Percentiles rank a stretch among this genome's conserved stretches.
Conservation (phyloP, 1,140 invertebrate genomes). For the Solen grandis region DNA sequence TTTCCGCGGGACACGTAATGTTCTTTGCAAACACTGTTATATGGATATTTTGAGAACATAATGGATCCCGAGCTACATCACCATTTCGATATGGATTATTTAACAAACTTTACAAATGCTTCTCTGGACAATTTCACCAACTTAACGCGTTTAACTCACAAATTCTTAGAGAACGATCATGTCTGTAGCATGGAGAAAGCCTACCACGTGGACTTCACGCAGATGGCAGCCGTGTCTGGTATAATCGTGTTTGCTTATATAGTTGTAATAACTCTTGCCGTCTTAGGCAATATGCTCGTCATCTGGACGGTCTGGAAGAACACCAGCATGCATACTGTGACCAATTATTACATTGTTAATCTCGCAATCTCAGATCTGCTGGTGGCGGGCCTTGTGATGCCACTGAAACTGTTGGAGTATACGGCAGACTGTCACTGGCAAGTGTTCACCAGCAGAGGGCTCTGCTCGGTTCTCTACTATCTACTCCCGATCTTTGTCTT, state of each 20-base stretch:
- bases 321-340: conserved; percentile 82
- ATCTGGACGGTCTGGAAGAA: conserved; percentile 78
- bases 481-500: conserved; percentile 82
- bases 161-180: too few species aligned
- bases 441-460: conserved; percentile 76
- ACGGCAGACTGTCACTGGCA: conserved; percentile 79
- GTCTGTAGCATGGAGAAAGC: too few species aligned
- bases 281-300: conserved; percentile 76
- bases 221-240: conserved; percentile 56
- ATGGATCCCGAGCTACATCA: too few species aligned
- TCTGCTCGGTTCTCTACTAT: conserved; percentile 80
- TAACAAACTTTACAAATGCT: too few species aligned
- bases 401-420: conserved; percentile 82
- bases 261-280: conserved; percentile 78
- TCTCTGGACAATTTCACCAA: too few species aligned
- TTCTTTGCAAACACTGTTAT: too few species aligned
- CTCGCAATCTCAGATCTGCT: conserved; percentile 81
- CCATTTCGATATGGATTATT: too few species aligned
- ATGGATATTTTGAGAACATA: too few species aligned
- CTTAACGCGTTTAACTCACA: too few species aligned
- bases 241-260: conserved; percentile 72
- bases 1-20: too few species aligned
- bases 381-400: conserved; percentile 82
- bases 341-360: conserved; percentile 83
- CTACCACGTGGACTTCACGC: conserved; percentile 65